Evolutionary conservation across 2,113 vertebrate genomes (phyloP).

Genomic region (Spea bombifrons): DNA sequence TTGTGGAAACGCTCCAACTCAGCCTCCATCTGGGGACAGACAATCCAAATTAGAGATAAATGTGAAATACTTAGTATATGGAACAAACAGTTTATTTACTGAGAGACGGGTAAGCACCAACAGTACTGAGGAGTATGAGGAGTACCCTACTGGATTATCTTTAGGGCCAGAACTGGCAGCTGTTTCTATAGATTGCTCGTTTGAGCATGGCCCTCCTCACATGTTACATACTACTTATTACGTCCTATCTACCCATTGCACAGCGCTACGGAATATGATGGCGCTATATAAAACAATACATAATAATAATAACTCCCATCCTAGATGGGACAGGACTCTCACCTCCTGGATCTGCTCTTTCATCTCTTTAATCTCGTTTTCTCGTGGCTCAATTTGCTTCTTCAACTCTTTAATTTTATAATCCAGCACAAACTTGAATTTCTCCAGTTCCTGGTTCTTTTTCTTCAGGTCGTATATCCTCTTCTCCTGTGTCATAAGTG

Average conservation of each 20-base stretch:
- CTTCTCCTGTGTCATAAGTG: slow-evolving; percentile 69
- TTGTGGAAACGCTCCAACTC: slow-evolving; percentile 74
- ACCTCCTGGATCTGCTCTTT: slow-evolving; percentile 79
- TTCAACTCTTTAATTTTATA: slow-evolving; percentile 79
- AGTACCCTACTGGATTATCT: too few species aligned
- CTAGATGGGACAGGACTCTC: slow-evolving; percentile 10
- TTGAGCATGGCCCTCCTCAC: too few species aligned
- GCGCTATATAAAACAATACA: too few species aligned
- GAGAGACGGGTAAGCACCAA: too few species aligned
- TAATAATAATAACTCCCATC: too few species aligned
- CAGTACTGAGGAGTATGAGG: too few species aligned
- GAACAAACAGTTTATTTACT: too few species aligned
- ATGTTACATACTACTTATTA: too few species aligned
- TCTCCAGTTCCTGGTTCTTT: slow-evolving; percentile 84
- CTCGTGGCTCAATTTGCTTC: slow-evolving; percentile 76
- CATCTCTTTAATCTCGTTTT: slow-evolving; percentile 75
- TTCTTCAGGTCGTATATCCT: slow-evolving; percentile 76
- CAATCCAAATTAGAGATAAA: slow-evolving; percentile 11
- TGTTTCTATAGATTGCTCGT: too few species aligned
- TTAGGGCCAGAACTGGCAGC: background rate
- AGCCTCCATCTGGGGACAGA: slow-evolving; percentile 73
- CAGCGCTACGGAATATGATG: too few species aligned
- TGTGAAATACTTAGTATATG: slow-evolving; percentile 20
- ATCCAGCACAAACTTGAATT: slow-evolving; percentile 79
- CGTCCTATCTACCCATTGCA: too few species aligned